phyloP scores from a whole-genome alignment of 1,140 invertebrate species.

The Triops cancriformis region DNA sequence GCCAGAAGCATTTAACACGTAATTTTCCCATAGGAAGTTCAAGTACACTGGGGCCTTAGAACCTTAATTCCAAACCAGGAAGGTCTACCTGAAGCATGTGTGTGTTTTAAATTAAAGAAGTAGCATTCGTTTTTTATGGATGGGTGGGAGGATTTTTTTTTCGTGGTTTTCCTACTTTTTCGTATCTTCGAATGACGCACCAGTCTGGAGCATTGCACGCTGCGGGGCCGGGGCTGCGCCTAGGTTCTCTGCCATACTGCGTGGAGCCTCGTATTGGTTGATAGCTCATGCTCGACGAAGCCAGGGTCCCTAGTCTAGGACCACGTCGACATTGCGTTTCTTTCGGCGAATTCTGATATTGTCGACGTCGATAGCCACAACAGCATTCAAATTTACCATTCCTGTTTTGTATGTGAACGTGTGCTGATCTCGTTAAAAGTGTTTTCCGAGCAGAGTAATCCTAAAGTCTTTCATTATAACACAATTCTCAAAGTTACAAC shows the following conservation, averaged over 20 bases:
- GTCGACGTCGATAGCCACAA: not conserved
- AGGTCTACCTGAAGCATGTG: too few species aligned
- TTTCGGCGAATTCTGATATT: constrained; percentile 4
- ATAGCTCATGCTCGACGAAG: constrained; percentile 3
- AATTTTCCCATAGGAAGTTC: too few species aligned
- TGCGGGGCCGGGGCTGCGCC: not conserved
- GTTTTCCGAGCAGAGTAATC: not conserved
- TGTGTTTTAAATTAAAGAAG: too few species aligned
- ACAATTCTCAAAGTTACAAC: not conserved
- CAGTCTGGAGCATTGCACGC: not conserved
- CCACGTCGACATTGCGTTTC: constrained; percentile 12
- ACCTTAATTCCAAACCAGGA: too few species aligned
- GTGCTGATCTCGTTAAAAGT: not conserved
- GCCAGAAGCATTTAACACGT: too few species aligned
- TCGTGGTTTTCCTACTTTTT: not conserved
- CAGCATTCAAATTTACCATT: not conserved
- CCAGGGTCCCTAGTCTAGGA: not conserved
- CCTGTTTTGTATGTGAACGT: not conserved
- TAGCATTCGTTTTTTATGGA: not conserved
- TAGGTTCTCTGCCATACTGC: not conserved
- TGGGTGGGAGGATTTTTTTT: not conserved
- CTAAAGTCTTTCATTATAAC: not conserved
- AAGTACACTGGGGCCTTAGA: too few species aligned
- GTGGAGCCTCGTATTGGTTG: constrained; percentile 2
- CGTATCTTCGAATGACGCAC: not conserved